Base-by-base conservation (phyloP, 1,140 invertebrate species). In the Drosophila hydei region DNA sequence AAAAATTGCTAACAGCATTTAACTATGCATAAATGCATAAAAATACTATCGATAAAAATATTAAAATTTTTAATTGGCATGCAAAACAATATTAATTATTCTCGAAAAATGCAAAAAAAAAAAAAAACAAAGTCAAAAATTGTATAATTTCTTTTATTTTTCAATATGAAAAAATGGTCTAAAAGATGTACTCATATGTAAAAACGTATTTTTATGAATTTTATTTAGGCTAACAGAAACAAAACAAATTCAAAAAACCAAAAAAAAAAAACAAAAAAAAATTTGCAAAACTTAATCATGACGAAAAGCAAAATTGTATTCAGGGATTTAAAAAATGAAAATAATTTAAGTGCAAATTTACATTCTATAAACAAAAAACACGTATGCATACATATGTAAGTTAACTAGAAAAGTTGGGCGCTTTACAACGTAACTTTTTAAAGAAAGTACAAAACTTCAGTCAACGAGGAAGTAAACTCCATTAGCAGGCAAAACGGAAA, bases 221-320 rank as follows among this genome's bases (percentile, higher is more conserved):
- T 88, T 87, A 87, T 89, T 83, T 88, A 88, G 84, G 83, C 75
- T 88, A 89, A 79, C 74, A 73, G 65, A 72, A 76, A 78, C 63
- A 33, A 62, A 87, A 87, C 61, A 68, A 83, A 78, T 67, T 72
- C 55, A 76, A 79, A 16, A 55, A 67, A 58, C 27, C 2, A 33
- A 33, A 33, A 33, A 11, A 33, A 33, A 33, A 33, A 33, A 11
- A 33, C 11, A 33, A 33, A 33, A 2, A 33, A 30, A 27, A 27
- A 4, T 1, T 6, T 33, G 11, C 9, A 33, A 30, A 33, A 33
- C 30, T 33, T 33, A 71, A 77, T 67, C 83, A 88, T 65, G 68
- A 83, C 62, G 51, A 89, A 65, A 85, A 88, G 79, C 89, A 91
- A 91, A 91, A 90, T 89, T 88, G 45, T 54, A 87, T 91, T 91